Evolutionary conservation across 2,888 invertebrate species (phyloP).

Genomic region (Geophilus truncorum): DNA sequence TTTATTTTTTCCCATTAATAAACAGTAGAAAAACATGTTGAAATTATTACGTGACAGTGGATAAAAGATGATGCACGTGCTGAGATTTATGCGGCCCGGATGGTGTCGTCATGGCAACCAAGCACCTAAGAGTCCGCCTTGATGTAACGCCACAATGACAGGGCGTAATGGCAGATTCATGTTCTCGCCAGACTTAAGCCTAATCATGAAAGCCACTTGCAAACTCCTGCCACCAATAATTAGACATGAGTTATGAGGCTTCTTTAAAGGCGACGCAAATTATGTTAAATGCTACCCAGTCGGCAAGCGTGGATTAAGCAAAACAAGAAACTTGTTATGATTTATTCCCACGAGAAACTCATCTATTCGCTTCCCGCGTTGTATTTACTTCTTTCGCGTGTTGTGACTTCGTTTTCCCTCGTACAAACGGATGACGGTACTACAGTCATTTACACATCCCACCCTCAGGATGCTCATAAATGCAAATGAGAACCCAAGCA

Average conservation of each 20-base stretch:
- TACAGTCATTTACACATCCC: conserved; percentile 5
- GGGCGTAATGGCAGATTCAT: conserved; percentile 27
- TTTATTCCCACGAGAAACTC: not conserved
- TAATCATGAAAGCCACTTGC: conserved; percentile 20
- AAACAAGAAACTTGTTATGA: conserved; percentile 23
- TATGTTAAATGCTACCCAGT: conserved; percentile 1
- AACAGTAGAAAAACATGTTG: not conserved
- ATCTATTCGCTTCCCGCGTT: not conserved
- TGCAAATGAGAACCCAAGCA: conserved; percentile 19
- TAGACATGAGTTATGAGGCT: conserved; percentile 19
- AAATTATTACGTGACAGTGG: conserved; percentile 27
- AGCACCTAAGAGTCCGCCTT: not conserved
- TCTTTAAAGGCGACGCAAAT: conserved; percentile 1
- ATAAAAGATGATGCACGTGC: conserved; percentile 25
- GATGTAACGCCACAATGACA: conserved; percentile 25
- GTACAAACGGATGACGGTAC: not conserved
- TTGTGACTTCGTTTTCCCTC: not conserved
- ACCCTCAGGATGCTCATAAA: conserved; percentile 18
- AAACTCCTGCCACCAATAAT: conserved; percentile 27
- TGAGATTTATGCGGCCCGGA: conserved; percentile 12
- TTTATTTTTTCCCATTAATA: not conserved
- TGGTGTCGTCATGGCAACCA: conserved; percentile 19
- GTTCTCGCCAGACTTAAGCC: conserved; percentile 27
- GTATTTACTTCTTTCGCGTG: not conserved
- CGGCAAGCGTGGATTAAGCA: not conserved